Base-by-base conservation (phyloP, 2,113 vertebrate species). In the Nothocercus julius region DNA sequence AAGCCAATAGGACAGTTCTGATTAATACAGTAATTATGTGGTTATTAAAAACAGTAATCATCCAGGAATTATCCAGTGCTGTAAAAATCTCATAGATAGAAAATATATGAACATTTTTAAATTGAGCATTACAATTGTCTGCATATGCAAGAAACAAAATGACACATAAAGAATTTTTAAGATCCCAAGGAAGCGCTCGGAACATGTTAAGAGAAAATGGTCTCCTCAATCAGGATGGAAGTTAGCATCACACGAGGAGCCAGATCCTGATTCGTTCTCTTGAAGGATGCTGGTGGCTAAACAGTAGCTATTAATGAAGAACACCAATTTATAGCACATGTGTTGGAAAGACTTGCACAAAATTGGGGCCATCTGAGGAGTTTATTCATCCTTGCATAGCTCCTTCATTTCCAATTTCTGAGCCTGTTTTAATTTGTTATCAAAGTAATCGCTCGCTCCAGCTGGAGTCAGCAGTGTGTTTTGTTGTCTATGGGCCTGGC, bases 21-120 rank as follows among this genome's bases (percentile, higher is more conserved):
- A 98, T 98, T 98, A 97, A 98, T 98, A 96, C 32, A 93, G 96
- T 98, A 98, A 98, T 98, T 98, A 98, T 94, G 95, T 92, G 93
- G 97, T 98, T 98, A 98, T 98, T 98, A 98, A 98, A 98, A 98
- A 97, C 97, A 98, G 97, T 97, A 97, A 98, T 98, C 98, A 98
- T 98, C 95, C 93, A 97, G 96, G 95, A 98, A 98, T 97, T 97
- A 98, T 97, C 96, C 96, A 92, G 79, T 91, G 95, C 87, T 96
- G 95, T 97, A 97, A 98, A 98, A 97, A 97, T 97, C 97, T 94
- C 96, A 97, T 97, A 96, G 88, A 96, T 88, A 96, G 97, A 96
- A 98, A 98, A 98, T 97, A 98, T 98, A 97, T 59, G 93, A 96
- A 97, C 96, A 97, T 97, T 98, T 98, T 96, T 95, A 97, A 97